Percentiles rank a stretch among this genome's conserved stretches.
Conservation (phyloP, 2,797 vertebrate genomes). For the Okamejei kenojei region DNA sequence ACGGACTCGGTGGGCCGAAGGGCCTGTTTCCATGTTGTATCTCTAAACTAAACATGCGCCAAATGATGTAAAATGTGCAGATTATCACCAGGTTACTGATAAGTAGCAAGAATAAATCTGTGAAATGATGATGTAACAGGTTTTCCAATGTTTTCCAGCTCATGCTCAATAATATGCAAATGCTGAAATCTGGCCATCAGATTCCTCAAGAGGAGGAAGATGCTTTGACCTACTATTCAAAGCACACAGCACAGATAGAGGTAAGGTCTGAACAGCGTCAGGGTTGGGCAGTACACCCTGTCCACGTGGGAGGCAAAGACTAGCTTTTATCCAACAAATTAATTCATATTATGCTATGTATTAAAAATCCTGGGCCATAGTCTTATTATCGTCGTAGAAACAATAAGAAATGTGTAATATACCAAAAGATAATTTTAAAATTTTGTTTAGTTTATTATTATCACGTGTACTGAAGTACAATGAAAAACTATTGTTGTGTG, state of each 20-base stretch:
- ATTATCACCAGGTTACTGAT: neutral
- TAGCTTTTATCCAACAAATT: too few relatives aligned
- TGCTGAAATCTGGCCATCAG: constrained; percentile 75
- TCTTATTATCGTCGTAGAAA: neutral
- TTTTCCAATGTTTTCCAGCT: constrained; percentile 57
- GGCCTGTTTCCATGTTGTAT: too few relatives aligned
- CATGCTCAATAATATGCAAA: constrained; percentile 88
- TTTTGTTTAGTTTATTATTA: too few relatives aligned
- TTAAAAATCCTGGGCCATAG: neutral
- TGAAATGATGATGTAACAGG: neutral
- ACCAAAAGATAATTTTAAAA: neutral
- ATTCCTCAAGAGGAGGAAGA: constrained; percentile 73
- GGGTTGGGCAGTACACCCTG: too few relatives aligned
- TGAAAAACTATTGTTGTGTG: too few relatives aligned
- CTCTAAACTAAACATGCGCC: neutral
- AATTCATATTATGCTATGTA: too few relatives aligned
- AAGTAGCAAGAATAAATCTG: neutral
- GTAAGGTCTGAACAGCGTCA: constrained; percentile 46
- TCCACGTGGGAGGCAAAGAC: neutral
- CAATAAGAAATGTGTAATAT: neutral
- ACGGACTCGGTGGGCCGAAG: too few relatives aligned
- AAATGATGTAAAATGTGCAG: neutral
- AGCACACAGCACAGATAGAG: constrained; percentile 86
- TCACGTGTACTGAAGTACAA: too few relatives aligned
- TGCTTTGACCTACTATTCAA: constrained; percentile 79